Percentiles rank a stretch among this genome's conserved stretches.
Conservation (phyloP, 1,140 invertebrate genomes). For the Leptinotarsa defecta region DNA sequence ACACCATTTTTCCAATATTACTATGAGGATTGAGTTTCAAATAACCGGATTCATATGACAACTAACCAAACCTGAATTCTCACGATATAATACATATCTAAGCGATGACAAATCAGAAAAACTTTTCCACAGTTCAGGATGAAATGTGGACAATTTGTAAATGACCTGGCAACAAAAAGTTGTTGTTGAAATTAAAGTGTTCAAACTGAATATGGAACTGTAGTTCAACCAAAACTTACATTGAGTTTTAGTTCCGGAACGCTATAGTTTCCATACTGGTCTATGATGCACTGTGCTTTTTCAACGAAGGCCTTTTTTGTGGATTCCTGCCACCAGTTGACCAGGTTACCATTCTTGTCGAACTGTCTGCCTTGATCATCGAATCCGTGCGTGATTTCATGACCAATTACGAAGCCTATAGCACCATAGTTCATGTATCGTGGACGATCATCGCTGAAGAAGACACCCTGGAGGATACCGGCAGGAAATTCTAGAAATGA, state of each 20-base stretch:
- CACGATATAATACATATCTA: too few species aligned
- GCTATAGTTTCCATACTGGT: slow-evolving; percentile 72
- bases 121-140: too few species aligned
- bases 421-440: slow-evolving; percentile 77
- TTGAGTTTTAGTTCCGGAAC: slow-evolving; percentile 53
- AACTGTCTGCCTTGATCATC: slow-evolving; percentile 90
- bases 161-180: too few species aligned
- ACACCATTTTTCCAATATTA: too few species aligned
- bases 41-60: too few species aligned
- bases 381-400: slow-evolving; percentile 69
- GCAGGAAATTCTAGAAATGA: slow-evolving; percentile 69
- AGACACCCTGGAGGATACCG: slow-evolving; percentile 75
- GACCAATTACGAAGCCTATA: slow-evolving; percentile 72
- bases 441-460: slow-evolving; percentile 71
- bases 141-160: too few species aligned
- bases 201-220: too few species aligned
- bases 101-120: too few species aligned
- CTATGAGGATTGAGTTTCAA: too few species aligned
- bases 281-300: slow-evolving; percentile 70
- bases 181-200: too few species aligned
- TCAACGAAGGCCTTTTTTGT: slow-evolving; percentile 60
- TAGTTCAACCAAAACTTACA: slow-evolving; percentile 38
- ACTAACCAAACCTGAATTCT: too few species aligned
- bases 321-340: slow-evolving; percentile 64
- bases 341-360: slow-evolving; percentile 82